phyloP scores from a whole-genome alignment of 2,113 vertebrate species.

The Empidonax traillii region DNA sequence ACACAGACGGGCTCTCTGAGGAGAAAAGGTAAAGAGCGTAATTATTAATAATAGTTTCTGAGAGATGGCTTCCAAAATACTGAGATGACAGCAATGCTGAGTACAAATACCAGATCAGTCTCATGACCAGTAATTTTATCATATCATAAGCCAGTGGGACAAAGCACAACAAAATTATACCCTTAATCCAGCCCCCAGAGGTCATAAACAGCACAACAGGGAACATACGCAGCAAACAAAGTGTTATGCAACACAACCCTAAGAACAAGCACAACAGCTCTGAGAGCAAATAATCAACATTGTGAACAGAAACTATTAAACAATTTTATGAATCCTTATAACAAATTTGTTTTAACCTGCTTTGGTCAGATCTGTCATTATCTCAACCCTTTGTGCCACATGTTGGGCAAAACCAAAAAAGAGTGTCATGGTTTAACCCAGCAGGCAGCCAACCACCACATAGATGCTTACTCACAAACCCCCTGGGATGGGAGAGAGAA shows the following conservation, averaged over 20 bases:
- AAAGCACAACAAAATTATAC: neutral
- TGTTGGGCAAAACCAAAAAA: neutral
- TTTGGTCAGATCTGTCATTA: neutral
- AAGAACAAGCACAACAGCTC: neutral
- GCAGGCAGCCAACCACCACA: neutral
- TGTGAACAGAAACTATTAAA: neutral
- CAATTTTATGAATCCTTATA: neutral
- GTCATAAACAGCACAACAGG: neutral
- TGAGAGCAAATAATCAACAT: neutral
- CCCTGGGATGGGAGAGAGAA: neutral
- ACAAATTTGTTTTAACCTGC: neutral
- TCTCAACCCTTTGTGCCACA: neutral
- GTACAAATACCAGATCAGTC: neutral
- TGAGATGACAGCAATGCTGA: neutral
- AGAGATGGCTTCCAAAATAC: neutral
- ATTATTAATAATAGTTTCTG: neutral
- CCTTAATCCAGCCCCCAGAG: neutral
- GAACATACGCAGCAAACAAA: neutral
- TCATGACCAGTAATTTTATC: neutral
- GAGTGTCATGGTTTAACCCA: neutral
- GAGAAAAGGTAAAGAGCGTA: neutral
- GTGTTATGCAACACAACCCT: neutral
- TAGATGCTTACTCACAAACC: neutral
- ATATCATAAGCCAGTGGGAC: neutral
- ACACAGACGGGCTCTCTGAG: neutral